These are phyloP conservation scores for Alentia gelatinosa DNA, from an alignment of 2,888 invertebrate genomes.

Conservation along the genomic window DNA sequence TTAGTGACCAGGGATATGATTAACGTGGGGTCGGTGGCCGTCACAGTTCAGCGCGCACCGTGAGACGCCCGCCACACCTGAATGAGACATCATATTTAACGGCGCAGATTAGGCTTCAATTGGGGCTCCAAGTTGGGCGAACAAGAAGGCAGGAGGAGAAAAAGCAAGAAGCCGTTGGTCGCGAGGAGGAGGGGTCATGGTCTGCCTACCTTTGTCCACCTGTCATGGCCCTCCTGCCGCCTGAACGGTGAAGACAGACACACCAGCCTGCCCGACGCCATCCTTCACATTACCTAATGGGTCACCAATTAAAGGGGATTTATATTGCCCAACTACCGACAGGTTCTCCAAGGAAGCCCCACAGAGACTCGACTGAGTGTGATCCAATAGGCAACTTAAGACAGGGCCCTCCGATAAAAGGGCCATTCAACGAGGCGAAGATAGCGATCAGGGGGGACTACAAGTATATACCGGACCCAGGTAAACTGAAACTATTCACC, in stretches of 20 bases:
- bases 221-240: background rate
- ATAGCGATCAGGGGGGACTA: background rate
- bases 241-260: background rate
- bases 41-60: background rate
- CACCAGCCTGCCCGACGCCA: conserved; percentile 2
- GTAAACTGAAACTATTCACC: conserved; percentile 36
- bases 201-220: background rate
- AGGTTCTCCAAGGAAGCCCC: background rate
- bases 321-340: conserved; percentile 33
- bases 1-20: conserved; percentile 30
- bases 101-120: background rate
- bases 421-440: background rate
- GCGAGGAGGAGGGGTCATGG: background rate
- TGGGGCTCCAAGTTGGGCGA: background rate
- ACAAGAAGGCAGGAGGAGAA: background rate
- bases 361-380: background rate
- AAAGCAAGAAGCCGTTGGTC: background rate
- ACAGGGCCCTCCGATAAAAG: background rate
- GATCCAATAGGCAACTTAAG: conserved; percentile 44
- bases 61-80: background rate
- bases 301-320: conserved; percentile 21
- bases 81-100: conserved; percentile 34
- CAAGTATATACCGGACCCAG: background rate
- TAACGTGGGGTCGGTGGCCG: background rate
- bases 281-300: conserved; percentile 41